Evolutionary conservation across 2,888 invertebrate genomes (phyloP).

Genomic region (Plebejus anna): DNA sequence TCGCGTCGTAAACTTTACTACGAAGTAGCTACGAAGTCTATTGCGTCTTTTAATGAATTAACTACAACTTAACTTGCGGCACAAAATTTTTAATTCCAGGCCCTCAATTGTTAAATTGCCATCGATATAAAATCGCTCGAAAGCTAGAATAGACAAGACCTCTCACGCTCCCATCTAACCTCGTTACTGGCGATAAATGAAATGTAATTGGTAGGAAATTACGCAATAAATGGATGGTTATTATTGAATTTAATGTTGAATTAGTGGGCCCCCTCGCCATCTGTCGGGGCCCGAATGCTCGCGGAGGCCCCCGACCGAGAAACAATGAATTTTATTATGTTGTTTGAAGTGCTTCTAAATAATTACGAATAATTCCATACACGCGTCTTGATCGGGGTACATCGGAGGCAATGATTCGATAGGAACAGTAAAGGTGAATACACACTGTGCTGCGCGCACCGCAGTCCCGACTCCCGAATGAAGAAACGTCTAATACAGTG

Average conservation of each 20-base stretch:
- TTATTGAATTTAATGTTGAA: constrained; percentile 80
- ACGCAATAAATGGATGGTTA: constrained; percentile 77
- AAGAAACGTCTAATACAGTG: no score
- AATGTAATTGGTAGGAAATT: constrained; percentile 78
- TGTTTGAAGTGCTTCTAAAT: constrained; percentile 41
- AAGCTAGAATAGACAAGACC: constrained; percentile 38
- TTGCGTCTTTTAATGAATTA: not conserved
- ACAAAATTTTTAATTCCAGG: not conserved
- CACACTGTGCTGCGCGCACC: no score
- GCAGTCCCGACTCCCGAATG: no score
- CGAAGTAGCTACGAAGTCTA: no score
- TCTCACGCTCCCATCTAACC: constrained; percentile 53
- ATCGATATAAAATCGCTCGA: constrained; percentile 2
- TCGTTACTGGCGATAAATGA: constrained; percentile 74
- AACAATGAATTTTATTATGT: constrained; percentile 47
- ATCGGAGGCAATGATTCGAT: not conserved
- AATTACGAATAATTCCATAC: constrained; percentile 11
- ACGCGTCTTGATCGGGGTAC: constrained; percentile 3
- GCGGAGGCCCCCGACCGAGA: constrained; percentile 39
- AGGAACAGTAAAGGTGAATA: no score
- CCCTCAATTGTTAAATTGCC: constrained; percentile 24
- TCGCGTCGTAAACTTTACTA: no score
- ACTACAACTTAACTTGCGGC: not conserved
- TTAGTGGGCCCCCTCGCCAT: constrained; percentile 71
- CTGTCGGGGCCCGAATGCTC: constrained; percentile 56